Conservation (phyloP, 92 coral and sea anemone species). For the Anthopleura xanthogrammica region DNA sequence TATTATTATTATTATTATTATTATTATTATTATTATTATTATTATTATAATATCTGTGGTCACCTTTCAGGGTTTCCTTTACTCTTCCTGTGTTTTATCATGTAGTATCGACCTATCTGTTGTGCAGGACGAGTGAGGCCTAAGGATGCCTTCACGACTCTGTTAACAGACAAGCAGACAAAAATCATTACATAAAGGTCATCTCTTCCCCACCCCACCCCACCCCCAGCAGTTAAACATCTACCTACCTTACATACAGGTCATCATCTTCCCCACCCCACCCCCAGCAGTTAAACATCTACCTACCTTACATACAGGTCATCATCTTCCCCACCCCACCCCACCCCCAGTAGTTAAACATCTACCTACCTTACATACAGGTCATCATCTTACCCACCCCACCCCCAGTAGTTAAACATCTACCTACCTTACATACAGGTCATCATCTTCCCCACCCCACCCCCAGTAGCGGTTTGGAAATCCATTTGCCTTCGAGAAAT, state of each 20-base stretch:
- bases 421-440: conserved; percentile 60
- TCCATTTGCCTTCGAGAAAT: conserved; percentile 72
- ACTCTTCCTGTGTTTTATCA: conserved; percentile 57
- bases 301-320: conserved; percentile 70
- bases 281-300: conserved; percentile 64
- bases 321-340: conserved; percentile 99
- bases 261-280: conserved; percentile 99
- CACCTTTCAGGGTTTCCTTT: conserved; percentile 69
- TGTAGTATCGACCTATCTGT: conserved; percentile 83
- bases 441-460: conserved; percentile 99
- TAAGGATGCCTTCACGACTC: conserved; percentile 53
- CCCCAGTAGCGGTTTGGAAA: conserved; percentile 98
- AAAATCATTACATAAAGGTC: conserved; percentile 78
- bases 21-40: too few species aligned
- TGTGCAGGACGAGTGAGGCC: conserved; percentile 81
- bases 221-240: conserved; percentile 88
- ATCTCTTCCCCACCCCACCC: conserved; percentile 99
- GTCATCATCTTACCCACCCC: conserved; percentile 99
- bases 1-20: too few species aligned
- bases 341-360: conserved; percentile 65
- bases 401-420: conserved; percentile 63
- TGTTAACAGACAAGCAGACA: neutral
- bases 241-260: conserved; percentile 71
- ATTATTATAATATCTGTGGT: neutral
- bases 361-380: conserved; percentile 53